Conservation (phyloP, 2,888 invertebrate genomes). For the Eutolmus rufibarbis region DNA sequence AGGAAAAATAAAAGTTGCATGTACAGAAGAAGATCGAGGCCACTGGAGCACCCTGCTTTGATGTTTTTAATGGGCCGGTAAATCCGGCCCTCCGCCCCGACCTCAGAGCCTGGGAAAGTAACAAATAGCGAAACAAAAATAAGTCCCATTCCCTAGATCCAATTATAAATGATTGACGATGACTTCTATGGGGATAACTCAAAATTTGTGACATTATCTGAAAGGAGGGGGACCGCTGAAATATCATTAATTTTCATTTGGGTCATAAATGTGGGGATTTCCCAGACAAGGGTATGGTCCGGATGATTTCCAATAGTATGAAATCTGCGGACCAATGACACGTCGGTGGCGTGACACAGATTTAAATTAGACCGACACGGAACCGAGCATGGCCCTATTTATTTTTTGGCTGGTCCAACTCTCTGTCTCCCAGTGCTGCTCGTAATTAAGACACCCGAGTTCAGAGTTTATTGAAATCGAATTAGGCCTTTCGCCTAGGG, state of each 20-base stretch:
- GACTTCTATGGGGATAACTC: constrained; percentile 22
- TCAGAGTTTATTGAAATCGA: neutral
- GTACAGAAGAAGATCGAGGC: neutral
- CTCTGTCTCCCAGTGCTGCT: neutral
- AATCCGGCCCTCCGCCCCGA: neutral
- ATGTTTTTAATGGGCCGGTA: constrained; percentile 13
- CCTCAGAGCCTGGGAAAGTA: neutral
- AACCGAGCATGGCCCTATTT: neutral
- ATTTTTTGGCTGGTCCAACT: neutral
- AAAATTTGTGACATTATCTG: constrained; percentile 7
- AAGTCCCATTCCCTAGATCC: neutral
- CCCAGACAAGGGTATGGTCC: neutral
- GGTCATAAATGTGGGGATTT: neutral
- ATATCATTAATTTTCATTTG: constrained; percentile 26
- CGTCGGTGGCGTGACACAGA: neutral
- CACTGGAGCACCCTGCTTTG: neutral
- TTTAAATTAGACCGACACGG: neutral
- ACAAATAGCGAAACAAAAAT: constrained; percentile 9
- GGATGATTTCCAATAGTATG: neutral
- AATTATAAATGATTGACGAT: constrained; percentile 30
- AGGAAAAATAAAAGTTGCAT: neutral
- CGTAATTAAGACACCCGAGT: neutral
- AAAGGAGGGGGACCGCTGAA: neutral
- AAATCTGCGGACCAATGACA: neutral
- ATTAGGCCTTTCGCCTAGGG: neutral